Percentiles rank a stretch among this genome's conserved stretches.
Evolutionary conservation across 2,888 invertebrate genomes (phyloP).

Genomic region (Plagodis dolabraria): DNA sequence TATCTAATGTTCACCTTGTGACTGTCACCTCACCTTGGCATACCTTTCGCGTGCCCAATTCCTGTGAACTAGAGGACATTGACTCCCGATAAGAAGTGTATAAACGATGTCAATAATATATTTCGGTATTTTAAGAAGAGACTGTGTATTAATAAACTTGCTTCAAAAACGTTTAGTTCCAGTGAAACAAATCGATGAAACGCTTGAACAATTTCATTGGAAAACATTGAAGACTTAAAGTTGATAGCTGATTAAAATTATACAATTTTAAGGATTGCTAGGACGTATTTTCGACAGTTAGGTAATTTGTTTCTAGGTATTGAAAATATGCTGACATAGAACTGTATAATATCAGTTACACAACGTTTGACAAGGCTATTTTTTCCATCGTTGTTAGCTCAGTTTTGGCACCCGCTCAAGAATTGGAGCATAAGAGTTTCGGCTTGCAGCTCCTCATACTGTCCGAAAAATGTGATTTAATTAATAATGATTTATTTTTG

Average conservation of each 20-base stretch:
- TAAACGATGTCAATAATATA: slow-evolving; percentile 12
- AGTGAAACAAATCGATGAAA: slow-evolving; percentile 4
- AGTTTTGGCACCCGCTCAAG: slow-evolving; percentile 73
- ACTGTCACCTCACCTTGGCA: slow-evolving; percentile 70
- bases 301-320: no score
- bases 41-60: slow-evolving; percentile 65
- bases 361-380: slow-evolving; percentile 77
- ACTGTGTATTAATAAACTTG: slow-evolving; percentile 2
- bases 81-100: slow-evolving; percentile 60
- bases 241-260: slow-evolving; percentile 3
- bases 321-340: slow-evolving; percentile 48
- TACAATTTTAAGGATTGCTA: no score
- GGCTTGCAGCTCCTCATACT: slow-evolving; percentile 44
- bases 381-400: slow-evolving; percentile 75
- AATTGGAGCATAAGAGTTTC: slow-evolving; percentile 55
- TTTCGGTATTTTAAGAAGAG: slow-evolving; percentile 3
- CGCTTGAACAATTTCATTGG: not conserved
- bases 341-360: slow-evolving; percentile 51
- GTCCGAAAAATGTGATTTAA: slow-evolving; percentile 9
- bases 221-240: slow-evolving; percentile 6
- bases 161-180: slow-evolving; percentile 1
- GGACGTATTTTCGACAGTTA: no score
- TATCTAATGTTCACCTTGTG: slow-evolving; percentile 50
- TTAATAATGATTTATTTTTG: no score
- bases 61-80: slow-evolving; percentile 62